Evolutionary conservation across 1,140 invertebrate species (phyloP).

Genomic region (Ips nitidus): DNA sequence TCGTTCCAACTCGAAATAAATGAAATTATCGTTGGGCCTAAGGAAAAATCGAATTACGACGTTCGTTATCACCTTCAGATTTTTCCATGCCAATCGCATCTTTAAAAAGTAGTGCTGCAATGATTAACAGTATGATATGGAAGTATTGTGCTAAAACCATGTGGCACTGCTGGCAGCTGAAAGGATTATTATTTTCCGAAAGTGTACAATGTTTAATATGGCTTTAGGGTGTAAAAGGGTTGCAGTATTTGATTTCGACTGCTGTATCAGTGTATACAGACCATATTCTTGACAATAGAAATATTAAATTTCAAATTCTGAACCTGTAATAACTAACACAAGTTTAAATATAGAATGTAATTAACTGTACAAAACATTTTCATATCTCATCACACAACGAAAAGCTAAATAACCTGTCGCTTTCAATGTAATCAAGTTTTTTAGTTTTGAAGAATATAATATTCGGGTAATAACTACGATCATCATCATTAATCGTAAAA

Average conservation of each 20-base stretch:
- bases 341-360: too few relatives aligned
- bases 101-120: background rate
- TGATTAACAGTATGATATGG: background rate
- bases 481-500: constrained; percentile 3
- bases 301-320: too few relatives aligned
- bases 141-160: background rate
- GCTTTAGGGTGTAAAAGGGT: background rate
- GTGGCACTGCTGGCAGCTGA: background rate
- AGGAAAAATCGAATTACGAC: constrained; percentile 18
- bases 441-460: background rate
- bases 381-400: too few relatives aligned
- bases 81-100: background rate
- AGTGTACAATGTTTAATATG: background rate
- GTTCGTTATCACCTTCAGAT: background rate
- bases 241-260: background rate
- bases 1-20: constrained; percentile 15
- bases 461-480: background rate
- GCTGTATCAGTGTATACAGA: background rate
- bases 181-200: constrained; percentile 2
- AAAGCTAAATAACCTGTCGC: too few relatives aligned
- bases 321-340: too few relatives aligned
- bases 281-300: too few relatives aligned
- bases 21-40: constrained; percentile 9
- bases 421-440: too few relatives aligned
- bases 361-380: too few relatives aligned